phyloP scores from a whole-genome alignment of 2,797 vertebrate species.

The Lycodopsis pacificus region DNA sequence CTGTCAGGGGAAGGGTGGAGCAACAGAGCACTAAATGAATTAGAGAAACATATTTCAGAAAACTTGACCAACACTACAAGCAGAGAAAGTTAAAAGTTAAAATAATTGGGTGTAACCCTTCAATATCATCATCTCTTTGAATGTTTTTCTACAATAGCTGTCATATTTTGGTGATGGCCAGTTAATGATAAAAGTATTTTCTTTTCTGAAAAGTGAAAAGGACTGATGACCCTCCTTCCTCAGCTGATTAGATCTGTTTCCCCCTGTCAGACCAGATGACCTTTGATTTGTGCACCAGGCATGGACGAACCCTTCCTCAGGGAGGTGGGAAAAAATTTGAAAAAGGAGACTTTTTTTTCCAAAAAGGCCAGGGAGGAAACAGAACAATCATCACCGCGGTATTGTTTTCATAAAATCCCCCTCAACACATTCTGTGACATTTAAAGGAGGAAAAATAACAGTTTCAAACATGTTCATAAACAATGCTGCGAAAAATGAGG shows the following conservation, averaged over 20 bases:
- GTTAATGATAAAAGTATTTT: slow-evolving; percentile 22
- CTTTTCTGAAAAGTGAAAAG: slow-evolving; percentile 17
- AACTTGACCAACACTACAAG: not conserved
- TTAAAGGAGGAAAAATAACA: not conserved
- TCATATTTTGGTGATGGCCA: slow-evolving; percentile 14
- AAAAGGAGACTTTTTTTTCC: not conserved
- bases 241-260: slow-evolving; percentile 15
- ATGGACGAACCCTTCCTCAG: not conserved
- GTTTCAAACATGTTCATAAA: not conserved
- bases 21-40: not conserved
- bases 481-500: not conserved
- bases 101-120: not conserved
- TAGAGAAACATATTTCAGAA: not conserved
- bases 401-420: not conserved
- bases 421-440: not conserved
- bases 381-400: not conserved
- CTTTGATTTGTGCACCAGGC: slow-evolving; percentile 2
- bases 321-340: not conserved
- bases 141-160: not conserved
- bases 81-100: not conserved
- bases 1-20: not conserved
- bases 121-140: not conserved
- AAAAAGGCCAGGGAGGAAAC: not conserved
- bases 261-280: slow-evolving; percentile 27
- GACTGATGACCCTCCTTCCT: slow-evolving; percentile 11